phyloP scores from a whole-genome alignment of 2,888 invertebrate genomes.

The Ganaspis brasiliensis region DNA sequence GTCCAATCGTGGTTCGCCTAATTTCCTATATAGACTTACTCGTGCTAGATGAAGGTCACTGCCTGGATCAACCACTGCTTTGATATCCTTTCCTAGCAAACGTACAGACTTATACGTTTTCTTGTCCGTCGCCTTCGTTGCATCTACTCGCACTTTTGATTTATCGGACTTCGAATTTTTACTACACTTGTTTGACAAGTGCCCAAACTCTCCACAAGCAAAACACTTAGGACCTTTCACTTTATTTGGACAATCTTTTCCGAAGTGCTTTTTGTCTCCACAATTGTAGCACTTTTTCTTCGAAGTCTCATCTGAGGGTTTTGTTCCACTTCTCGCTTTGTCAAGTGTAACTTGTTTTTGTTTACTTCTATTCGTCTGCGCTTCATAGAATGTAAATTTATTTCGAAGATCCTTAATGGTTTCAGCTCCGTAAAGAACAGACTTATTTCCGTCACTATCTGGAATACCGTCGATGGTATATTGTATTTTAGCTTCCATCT shows the following conservation, averaged over 20 bases:
- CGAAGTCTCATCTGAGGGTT: background rate
- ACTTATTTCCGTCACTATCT: too few species aligned
- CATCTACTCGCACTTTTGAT: background rate
- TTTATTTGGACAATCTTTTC: conserved; percentile 44
- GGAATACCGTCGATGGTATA: too few species aligned
- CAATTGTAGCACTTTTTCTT: conserved; percentile 22
- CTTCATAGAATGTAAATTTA: too few species aligned
- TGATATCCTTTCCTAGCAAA: conserved; percentile 43
- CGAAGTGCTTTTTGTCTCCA: conserved; percentile 42
- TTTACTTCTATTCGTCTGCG: too few species aligned
- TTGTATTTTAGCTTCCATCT: too few species aligned
- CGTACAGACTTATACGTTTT: conserved; percentile 52
- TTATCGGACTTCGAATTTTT: background rate
- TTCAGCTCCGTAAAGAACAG: too few species aligned
- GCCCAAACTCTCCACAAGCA: conserved; percentile 46
- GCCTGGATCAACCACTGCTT: conserved; percentile 45
- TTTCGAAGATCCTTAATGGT: too few species aligned
- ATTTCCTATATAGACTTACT: conserved; percentile 40
- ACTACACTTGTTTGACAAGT: conserved; percentile 33
- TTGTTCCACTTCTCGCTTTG: conserved; percentile 10
- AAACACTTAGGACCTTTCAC: conserved; percentile 44
- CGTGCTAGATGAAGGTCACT: conserved; percentile 54
- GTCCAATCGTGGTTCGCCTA: conserved; percentile 45
- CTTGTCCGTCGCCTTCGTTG: conserved; percentile 53
- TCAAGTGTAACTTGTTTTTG: background rate